These are phyloP conservation scores for Spodoptera picta DNA, from an alignment of 2,888 invertebrate genomes.

Conservation along the genomic window DNA sequence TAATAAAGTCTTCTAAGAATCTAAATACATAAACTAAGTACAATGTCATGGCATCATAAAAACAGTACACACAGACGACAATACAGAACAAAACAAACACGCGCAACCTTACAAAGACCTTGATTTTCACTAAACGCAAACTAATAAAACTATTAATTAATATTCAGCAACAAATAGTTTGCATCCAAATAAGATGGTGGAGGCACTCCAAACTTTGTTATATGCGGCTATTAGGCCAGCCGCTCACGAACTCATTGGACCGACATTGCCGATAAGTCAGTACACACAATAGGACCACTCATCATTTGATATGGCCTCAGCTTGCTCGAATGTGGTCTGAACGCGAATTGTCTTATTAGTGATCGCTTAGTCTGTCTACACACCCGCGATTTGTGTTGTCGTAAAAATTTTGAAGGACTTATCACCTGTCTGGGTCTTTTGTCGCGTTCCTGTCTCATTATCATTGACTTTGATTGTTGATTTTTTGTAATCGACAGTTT, in stretches of 20 bases:
- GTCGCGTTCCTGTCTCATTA: conserved; percentile 42
- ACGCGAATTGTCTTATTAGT: conserved; percentile 84
- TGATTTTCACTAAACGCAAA: conserved; percentile 55
- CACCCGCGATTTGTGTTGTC: conserved; percentile 53
- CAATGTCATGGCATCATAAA: background rate
- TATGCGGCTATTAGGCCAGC: conserved; percentile 69
- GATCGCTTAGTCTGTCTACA: conserved; percentile 56
- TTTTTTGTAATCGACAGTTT: conserved; percentile 14
- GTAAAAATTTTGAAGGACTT: conserved; percentile 48
- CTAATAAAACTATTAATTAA: conserved; percentile 58
- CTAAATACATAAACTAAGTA: background rate
- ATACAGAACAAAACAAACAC: conserved; percentile 11
- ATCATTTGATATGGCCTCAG: conserved; percentile 83
- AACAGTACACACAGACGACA: conserved; percentile 12
- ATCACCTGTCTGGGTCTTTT: conserved; percentile 21
- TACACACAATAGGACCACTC: conserved; percentile 74
- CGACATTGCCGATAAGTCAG: conserved; percentile 76
- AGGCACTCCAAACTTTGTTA: conserved; percentile 71
- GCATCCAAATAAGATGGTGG: conserved; percentile 59
- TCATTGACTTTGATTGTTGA: conserved; percentile 7
- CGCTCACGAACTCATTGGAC: conserved; percentile 74
- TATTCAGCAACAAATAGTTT: conserved; percentile 72
- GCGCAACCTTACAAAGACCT: conserved; percentile 49
- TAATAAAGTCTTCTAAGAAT: too few species aligned
- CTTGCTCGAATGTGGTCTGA: conserved; percentile 68